Evolutionary conservation across 2,113 vertebrate species (phyloP), one percentile per base, ranked within the genome.

Genomic region (Gymnocephalus cernua): DNA sequence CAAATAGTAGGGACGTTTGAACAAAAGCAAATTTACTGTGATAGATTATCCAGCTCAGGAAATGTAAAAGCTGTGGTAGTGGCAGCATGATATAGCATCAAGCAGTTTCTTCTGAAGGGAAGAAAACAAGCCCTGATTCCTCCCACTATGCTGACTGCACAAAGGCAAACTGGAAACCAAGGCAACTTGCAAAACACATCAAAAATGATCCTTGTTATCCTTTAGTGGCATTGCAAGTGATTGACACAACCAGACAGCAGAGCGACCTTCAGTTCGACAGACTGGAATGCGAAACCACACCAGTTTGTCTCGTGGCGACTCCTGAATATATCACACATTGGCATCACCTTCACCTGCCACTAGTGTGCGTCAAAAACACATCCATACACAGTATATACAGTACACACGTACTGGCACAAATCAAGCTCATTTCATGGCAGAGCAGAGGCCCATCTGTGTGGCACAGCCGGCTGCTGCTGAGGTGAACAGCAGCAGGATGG

Each of bases 371-470:
- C 59, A 32, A 35, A 66, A 65, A 71, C 68, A 48, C 58, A 64
- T 38, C 15, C 73, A 54, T 18, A 21, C 79, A 59, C 29, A n/a
- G 54, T 21, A 25, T 74, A 38, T 47, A 35, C 47, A 44, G 62
- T 61, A 18, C 71, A 68, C 68, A 14, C 62, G 56, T 64, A 41
- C 66, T n/a, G 48, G 23, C 76, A 23, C 71, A 59, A 62, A 65
- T 76, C 16, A 2, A 82, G 82, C 86, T 87, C 83, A 89, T 91
- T 90, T 90, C 89, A 91, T 91, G 89, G 88, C 91, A 88, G 89
- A 91, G 89, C 88, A 82, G 88, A 88, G 78, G 89, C 89, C 88
- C 91, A 89, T 93, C 88, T 93, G 88, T 80, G 86, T 66, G 79
- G 74, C 41, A 48, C 83, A 74, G 88, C 74, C 88, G 56, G 83